Percentiles rank a stretch among this genome's conserved stretches.
These are phyloP conservation scores for Phalloptychus januarius DNA, from an alignment of 2,797 vertebrate species.

Conservation along the genomic window DNA sequence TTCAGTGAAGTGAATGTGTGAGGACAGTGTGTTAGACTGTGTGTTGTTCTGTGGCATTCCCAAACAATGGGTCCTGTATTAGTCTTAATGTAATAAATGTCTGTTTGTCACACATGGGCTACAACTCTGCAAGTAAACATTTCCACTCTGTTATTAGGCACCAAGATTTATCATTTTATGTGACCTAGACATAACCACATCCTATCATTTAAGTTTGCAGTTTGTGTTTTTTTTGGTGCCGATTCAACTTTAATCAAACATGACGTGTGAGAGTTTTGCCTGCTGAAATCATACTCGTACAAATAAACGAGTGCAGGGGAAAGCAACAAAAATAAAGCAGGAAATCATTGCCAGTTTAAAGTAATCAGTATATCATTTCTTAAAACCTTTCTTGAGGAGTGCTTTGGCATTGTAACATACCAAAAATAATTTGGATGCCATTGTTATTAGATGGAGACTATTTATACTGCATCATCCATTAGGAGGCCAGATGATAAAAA, in stretches of 20 bases:
- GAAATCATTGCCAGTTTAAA: not conserved
- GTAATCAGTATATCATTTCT: not conserved
- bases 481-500: slow-evolving; percentile 1
- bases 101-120: not conserved
- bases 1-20: slow-evolving; percentile 37
- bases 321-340: not conserved
- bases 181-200: not conserved
- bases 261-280: not conserved
- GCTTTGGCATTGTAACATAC: slow-evolving; percentile 12
- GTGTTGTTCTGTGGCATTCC: slow-evolving; percentile 11
- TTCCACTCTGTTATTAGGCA: slow-evolving; percentile 7
- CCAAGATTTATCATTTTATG: slow-evolving; percentile 4
- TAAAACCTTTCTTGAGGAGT: slow-evolving; percentile 7
- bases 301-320: not conserved
- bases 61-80: slow-evolving; percentile 24
- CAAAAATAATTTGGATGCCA: slow-evolving; percentile 27
- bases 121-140: slow-evolving; percentile 1
- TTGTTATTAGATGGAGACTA: slow-evolving; percentile 12
- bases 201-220: not conserved
- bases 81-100: slow-evolving; percentile 9
- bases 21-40: slow-evolving; percentile 23
- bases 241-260: not conserved
- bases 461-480: slow-evolving; percentile 23
- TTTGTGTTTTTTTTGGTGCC: not conserved
- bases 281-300: not conserved